Evolutionary conservation across 2,888 invertebrate genomes (phyloP).

Genomic region (Ophion ellenae): DNA sequence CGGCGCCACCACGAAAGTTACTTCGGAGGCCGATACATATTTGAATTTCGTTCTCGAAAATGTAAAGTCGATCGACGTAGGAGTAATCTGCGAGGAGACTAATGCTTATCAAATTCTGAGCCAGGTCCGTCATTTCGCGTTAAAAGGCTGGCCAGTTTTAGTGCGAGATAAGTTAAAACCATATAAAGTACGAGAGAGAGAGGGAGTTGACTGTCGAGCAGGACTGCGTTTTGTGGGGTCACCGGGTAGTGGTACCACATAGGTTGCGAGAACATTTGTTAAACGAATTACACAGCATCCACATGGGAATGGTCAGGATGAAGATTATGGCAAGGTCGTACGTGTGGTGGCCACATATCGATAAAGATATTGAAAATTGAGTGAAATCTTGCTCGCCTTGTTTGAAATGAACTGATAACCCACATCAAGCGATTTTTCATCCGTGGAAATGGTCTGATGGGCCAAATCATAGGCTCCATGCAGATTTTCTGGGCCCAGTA

Average conservation of each 20-base stretch:
- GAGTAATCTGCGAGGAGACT: neutral
- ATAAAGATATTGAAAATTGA: constrained; percentile 6
- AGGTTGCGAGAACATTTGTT: neutral
- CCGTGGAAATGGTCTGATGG: constrained; percentile 6
- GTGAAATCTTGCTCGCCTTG: neutral
- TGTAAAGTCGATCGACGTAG: neutral
- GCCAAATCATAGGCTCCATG: neutral
- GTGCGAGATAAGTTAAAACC: neutral
- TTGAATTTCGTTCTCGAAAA: constrained; percentile 40
- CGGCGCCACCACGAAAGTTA: too few relatives aligned
- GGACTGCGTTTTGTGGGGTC: constrained; percentile 1
- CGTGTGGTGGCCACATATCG: constrained; percentile 1
- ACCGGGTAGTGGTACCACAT: neutral
- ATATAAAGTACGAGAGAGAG: constrained; percentile 16
- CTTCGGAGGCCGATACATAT: too few relatives aligned
- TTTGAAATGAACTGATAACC: neutral
- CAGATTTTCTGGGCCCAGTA: neutral
- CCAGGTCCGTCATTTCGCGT: neutral
- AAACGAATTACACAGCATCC: neutral
- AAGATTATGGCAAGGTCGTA: constrained; percentile 4
- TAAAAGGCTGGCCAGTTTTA: constrained; percentile 25
- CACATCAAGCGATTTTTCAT: neutral
- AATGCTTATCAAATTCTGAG: neutral
- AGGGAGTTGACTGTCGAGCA: constrained; percentile 3
- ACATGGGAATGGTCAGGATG: neutral